A percentile compares a stretch with the other conserved stretches of the same genome.
These are phyloP conservation scores for Drosophila anomalata DNA, from an alignment of 2,888 invertebrate genomes.

Conservation along the genomic window DNA sequence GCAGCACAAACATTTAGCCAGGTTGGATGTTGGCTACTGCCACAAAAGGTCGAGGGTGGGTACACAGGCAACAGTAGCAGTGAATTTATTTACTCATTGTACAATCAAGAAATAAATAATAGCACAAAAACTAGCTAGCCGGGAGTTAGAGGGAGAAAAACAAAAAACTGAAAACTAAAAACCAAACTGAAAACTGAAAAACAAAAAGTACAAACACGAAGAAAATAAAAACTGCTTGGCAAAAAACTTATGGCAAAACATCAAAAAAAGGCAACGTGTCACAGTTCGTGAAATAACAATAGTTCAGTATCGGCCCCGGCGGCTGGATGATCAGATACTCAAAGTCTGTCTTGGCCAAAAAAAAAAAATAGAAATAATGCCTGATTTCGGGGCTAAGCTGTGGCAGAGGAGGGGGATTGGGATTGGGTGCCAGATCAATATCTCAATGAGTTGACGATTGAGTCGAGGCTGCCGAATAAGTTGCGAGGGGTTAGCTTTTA, in stretches of 20 bases:
- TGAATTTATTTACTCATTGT: slow-evolving; percentile 77
- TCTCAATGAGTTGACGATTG: slow-evolving; percentile 79
- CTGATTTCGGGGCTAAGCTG: slow-evolving; percentile 4
- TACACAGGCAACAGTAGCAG: slow-evolving; percentile 64
- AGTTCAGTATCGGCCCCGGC: slow-evolving; percentile 74
- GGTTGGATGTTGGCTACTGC: slow-evolving; percentile 63
- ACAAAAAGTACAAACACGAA: slow-evolving; percentile 61
- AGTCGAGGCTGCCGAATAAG: slow-evolving; percentile 70
- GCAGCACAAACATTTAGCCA: slow-evolving; percentile 76
- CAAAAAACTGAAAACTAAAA: slow-evolving; percentile 21
- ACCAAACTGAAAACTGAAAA: slow-evolving; percentile 26
- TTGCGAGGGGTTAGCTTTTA: slow-evolving; percentile 39
- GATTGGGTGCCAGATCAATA: slow-evolving; percentile 59
- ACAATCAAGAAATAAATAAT: slow-evolving; percentile 77
- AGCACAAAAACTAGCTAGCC: slow-evolving; percentile 32
- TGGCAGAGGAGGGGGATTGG: not conserved
- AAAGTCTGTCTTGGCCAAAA: slow-evolving; percentile 28
- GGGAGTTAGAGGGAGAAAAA: slow-evolving; percentile 13
- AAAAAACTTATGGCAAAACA: slow-evolving; percentile 49
- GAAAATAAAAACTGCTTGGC: slow-evolving; percentile 40
- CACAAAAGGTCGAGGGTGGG: slow-evolving; percentile 79
- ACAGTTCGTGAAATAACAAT: slow-evolving; percentile 80
- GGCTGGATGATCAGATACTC: slow-evolving; percentile 68
- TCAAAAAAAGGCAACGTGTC: slow-evolving; percentile 66
- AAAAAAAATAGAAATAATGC: slow-evolving; percentile 12